Conservation (phyloP, 2,888 invertebrate genomes). For the Synanthedon vespiformis region DNA sequence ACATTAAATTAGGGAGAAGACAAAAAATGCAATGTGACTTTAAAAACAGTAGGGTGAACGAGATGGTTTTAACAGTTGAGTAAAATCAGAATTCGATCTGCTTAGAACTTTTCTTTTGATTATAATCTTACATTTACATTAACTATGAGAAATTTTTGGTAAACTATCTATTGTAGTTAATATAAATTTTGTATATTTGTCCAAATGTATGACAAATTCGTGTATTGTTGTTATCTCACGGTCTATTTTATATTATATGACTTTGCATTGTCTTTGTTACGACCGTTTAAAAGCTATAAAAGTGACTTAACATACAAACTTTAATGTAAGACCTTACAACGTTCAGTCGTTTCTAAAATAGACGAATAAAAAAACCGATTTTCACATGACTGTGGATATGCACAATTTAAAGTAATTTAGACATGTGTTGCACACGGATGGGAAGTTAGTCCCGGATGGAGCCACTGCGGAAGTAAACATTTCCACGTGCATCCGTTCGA, state of each 20-base stretch:
- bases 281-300: background rate
- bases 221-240: background rate
- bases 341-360: background rate
- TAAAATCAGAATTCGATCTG: conserved; percentile 37
- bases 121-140: conserved; percentile 21
- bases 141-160: conserved; percentile 21
- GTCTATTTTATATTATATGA: background rate
- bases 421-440: conserved; percentile 15
- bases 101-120: conserved; percentile 38
- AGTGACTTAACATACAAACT: background rate
- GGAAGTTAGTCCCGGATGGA: conserved; percentile 23
- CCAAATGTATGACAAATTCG: background rate
- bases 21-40: conserved; percentile 36
- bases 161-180: conserved; percentile 39
- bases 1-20: conserved; percentile 61
- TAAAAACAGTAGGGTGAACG: conserved; percentile 26
- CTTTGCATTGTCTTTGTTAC: background rate
- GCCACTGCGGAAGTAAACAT: conserved; percentile 52
- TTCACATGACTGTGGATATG: background rate
- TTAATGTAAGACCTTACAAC: background rate
- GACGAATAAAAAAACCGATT: background rate
- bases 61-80: conserved; percentile 20
- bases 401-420: conserved; percentile 11
- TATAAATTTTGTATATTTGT: background rate
- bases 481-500: conserved; percentile 34